phyloP scores from a whole-genome alignment of 2,888 invertebrate genomes.

The Drosophila tripunctata region DNA sequence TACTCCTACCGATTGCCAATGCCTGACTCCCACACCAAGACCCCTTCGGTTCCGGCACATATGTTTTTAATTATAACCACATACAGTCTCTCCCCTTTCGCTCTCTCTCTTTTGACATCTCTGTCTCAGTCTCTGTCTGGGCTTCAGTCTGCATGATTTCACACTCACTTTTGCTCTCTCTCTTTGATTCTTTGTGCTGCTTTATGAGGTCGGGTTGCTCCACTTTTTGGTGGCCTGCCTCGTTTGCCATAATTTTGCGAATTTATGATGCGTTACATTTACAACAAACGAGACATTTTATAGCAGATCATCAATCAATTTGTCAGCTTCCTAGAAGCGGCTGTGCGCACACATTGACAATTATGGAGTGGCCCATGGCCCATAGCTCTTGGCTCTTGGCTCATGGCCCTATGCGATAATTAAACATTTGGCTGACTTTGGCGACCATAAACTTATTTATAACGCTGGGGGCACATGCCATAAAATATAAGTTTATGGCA shows the following conservation, averaged over 20 bases:
- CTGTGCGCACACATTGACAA: constrained; percentile 65
- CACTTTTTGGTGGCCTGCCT: constrained; percentile 32
- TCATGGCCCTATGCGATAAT: constrained; percentile 43
- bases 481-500: constrained; percentile 70
- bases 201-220: constrained; percentile 38
- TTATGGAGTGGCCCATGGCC: constrained; percentile 34
- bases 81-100: not conserved
- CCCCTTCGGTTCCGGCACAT: constrained; percentile 57
- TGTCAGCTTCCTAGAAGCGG: constrained; percentile 68
- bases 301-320: constrained; percentile 83
- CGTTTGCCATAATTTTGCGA: constrained; percentile 74
- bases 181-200: not conserved
- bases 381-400: not conserved
- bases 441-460: constrained; percentile 66
- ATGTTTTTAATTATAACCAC: constrained; percentile 75
- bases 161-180: not conserved
- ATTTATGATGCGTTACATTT: constrained; percentile 83
- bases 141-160: constrained; percentile 20
- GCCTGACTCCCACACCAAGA: not conserved
- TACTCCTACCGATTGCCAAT: not conserved
- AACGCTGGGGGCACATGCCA: constrained; percentile 61
- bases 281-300: constrained; percentile 83
- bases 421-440: constrained; percentile 66
- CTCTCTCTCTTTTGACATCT: not conserved
- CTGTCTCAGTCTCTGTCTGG: constrained; percentile 38